These are phyloP conservation scores for Cerastis leucographa DNA, from an alignment of 2,888 invertebrate genomes.

Conservation along the genomic window DNA sequence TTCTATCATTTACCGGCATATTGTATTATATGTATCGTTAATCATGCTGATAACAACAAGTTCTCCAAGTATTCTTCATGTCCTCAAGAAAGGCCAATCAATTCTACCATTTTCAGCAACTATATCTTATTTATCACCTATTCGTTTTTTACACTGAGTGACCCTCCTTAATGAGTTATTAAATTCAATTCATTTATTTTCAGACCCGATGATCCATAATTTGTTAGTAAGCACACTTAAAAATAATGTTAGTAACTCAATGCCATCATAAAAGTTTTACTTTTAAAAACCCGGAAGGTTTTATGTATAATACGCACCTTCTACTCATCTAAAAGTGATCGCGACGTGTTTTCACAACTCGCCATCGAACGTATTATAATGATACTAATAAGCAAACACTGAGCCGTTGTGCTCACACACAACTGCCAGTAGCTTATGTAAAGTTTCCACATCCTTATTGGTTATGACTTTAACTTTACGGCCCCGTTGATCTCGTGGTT, in stretches of 20 bases:
- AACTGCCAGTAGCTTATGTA: not conserved
- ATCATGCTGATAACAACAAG: no score
- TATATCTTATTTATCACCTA: no score
- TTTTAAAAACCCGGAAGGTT: conserved; percentile 14
- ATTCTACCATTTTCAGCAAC: no score
- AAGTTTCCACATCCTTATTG: not conserved
- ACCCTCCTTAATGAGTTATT: no score
- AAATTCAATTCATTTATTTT: no score
- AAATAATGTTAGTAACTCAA: no score
- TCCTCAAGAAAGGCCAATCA: no score
- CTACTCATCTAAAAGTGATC: conserved; percentile 2
- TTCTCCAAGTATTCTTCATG: no score
- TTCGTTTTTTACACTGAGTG: no score
- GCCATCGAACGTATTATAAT: conserved; percentile 22
- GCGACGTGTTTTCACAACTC: conserved; percentile 12
- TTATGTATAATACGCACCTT: conserved; percentile 1
- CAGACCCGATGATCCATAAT: no score
- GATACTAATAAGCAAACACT: conserved; percentile 17
- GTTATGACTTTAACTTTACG: not conserved
- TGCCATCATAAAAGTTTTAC: conserved; percentile 4
- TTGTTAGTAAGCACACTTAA: no score
- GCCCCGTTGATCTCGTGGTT: not conserved
- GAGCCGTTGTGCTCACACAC: not conserved
- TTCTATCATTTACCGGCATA: not conserved
- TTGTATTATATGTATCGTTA: not conserved